Base-by-base conservation (phyloP, 1,140 invertebrate genomes). In the Ditylenchus dipsaci region DNA sequence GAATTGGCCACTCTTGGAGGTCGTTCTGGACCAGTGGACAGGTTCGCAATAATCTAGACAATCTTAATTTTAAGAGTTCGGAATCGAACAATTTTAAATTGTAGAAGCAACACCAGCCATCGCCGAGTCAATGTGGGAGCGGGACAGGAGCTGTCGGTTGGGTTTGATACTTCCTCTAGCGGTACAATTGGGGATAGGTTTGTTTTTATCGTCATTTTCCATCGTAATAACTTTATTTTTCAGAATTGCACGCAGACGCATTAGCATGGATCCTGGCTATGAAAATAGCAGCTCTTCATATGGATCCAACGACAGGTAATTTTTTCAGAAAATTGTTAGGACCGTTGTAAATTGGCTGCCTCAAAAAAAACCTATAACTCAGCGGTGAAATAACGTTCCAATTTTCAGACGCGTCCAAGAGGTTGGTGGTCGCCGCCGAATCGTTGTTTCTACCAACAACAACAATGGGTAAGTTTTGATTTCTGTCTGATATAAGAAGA, bases 361-460 rank as follows among this genome's bases (percentile, higher is more conserved):
- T 59, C 23, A 11, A 59, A 23, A 59, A 23, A 59, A 26, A 23
- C 57, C n/a, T n/a, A n/a, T n/a, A n/a, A n/a, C n/a, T n/a, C n/a
- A n/a, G n/a, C n/a, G n/a, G n/a, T n/a, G n/a, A n/a, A n/a, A n/a
- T n/a, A n/a, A 45, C n/a, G 29, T 26, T 56, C 23, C 13, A 58
- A 43, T 45, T 21, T 72, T 74, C 13, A 71, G 69, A 21, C 59
- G 69, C 15, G 67, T 71, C 45, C 59, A 53, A 8, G 69, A 71
- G 1, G 70, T 47, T 38, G 69, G 69, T 21, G 26, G 70, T 29
- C 42, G 57, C 19, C 63, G 63, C n/a, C 63, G 63, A n/a, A 65
- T 65, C 63, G 61, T 65, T 38, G 63, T 65, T n/a, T 59, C 63
- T 29, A 63, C 63, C 43, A 13, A 65, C 19, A 62, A 62, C 60